Conservation (phyloP, 2,888 invertebrate genomes). For the Mycalesis mineus region DNA sequence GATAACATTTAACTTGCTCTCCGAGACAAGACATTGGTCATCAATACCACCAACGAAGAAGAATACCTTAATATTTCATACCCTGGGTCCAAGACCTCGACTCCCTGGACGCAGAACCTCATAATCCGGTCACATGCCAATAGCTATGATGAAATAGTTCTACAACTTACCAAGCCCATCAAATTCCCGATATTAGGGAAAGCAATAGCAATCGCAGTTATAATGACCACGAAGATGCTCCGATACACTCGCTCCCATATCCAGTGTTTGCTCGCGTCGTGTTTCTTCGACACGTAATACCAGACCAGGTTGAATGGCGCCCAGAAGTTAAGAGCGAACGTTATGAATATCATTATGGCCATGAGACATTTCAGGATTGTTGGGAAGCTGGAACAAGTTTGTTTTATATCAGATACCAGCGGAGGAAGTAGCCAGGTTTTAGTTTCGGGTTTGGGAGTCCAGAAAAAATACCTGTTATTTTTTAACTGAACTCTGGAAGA, state of each 20-base stretch:
- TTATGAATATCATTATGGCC: conserved; percentile 69
- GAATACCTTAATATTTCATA: too few species aligned
- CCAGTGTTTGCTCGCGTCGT: conserved; percentile 53
- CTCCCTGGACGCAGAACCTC: too few species aligned
- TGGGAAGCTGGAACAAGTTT: conserved; percentile 51
- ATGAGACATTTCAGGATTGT: conserved; percentile 60
- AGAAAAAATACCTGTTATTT: too few species aligned
- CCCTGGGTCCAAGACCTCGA: too few species aligned
- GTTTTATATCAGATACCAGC: too few species aligned
- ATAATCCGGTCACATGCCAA: too few species aligned
- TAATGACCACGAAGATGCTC: conserved; percentile 47
- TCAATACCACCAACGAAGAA: too few species aligned
- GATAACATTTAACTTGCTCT: too few species aligned
- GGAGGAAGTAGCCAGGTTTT: too few species aligned
- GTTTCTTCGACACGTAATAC: conserved; percentile 58
- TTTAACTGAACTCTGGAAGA: too few species aligned
- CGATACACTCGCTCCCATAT: conserved; percentile 66
- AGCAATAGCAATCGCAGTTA: conserved; percentile 57
- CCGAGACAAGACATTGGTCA: too few species aligned
- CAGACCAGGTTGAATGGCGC: conserved; percentile 69
- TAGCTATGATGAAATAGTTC: not conserved
- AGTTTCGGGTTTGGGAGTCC: too few species aligned
- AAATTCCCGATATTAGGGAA: conserved; percentile 68
- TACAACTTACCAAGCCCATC: conserved; percentile 61
- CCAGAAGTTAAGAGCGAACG: conserved; percentile 69